Conservation (phyloP, 2,888 invertebrate genomes). For the Acholoe squamosa region DNA sequence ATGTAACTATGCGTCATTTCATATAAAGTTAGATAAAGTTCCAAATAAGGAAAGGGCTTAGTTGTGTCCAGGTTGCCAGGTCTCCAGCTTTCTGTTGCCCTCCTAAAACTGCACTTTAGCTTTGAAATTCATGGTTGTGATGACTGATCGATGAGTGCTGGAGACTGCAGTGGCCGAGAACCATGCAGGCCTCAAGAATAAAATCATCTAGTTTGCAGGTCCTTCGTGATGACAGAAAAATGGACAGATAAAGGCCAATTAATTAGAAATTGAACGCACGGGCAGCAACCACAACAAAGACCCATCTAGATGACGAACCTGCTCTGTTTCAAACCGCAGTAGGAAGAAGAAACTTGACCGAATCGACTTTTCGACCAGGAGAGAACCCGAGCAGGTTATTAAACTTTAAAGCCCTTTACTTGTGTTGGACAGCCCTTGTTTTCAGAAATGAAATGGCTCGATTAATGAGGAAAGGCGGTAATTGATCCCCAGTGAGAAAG, state of each 20-base stretch:
- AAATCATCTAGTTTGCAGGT: background rate
- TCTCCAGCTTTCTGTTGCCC: no score
- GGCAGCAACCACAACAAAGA: slow-evolving; percentile 16
- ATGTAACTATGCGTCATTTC: no score
- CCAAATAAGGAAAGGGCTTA: no score
- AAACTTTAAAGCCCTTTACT: slow-evolving; percentile 14
- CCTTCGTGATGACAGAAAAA: background rate
- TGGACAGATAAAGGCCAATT: background rate
- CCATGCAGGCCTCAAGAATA: background rate
- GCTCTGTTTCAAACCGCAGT: background rate
- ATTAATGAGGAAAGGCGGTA: background rate
- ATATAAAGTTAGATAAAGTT: no score
- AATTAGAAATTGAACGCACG: background rate
- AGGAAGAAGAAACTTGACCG: no score
- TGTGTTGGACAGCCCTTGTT: background rate
- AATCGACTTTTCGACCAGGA: no score
- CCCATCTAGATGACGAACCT: background rate
- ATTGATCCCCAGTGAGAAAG: slow-evolving; percentile 4
- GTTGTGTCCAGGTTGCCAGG: no score
- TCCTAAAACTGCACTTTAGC: no score
- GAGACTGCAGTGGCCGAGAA: background rate
- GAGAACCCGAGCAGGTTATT: no score
- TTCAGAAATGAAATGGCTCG: background rate
- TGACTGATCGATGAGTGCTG: background rate
- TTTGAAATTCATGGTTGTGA: background rate